These are phyloP conservation scores for Tarsius wallacei DNA, from an alignment of 2,797 vertebrate species.

Conservation along the genomic window DNA sequence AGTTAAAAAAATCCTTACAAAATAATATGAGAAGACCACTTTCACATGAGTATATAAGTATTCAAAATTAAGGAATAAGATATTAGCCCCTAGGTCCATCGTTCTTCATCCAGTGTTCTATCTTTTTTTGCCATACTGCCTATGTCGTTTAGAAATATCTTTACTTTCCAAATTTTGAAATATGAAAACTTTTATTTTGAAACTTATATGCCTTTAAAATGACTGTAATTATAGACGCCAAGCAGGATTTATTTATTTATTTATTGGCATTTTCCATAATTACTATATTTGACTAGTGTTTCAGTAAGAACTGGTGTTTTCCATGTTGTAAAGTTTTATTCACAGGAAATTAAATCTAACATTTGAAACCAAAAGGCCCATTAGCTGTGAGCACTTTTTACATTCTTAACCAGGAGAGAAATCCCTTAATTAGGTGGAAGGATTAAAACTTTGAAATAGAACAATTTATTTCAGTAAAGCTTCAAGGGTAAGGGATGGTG, in stretches of 20 bases:
- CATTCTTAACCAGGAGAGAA: constrained; percentile 23
- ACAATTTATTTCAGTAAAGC: constrained; percentile 48
- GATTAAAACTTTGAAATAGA: constrained; percentile 53
- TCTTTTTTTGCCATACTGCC: not conserved
- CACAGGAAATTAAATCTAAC: constrained; percentile 57
- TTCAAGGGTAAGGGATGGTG: not conserved
- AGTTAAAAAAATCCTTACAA: not conserved
- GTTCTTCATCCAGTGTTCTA: not conserved
- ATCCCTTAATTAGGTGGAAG: constrained; percentile 43
- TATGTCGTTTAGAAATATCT: not conserved
- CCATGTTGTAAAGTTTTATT: constrained; percentile 62
- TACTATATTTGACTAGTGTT: not conserved
- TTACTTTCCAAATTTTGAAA: not conserved
- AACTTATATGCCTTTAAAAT: not conserved
- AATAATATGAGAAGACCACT: not conserved
- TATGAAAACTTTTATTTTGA: not conserved
- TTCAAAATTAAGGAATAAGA: not conserved
- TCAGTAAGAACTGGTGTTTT: constrained; percentile 51
- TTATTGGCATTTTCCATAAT: not conserved
- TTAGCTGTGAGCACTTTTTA: constrained; percentile 56
- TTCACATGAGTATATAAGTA: not conserved
- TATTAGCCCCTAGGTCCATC: not conserved
- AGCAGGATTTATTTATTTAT: constrained; percentile 18
- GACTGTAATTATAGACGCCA: not conserved
- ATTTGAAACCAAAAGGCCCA: constrained; percentile 62